Conservation (phyloP, 2,888 invertebrate species). For the Dexiosoma caninum region DNA sequence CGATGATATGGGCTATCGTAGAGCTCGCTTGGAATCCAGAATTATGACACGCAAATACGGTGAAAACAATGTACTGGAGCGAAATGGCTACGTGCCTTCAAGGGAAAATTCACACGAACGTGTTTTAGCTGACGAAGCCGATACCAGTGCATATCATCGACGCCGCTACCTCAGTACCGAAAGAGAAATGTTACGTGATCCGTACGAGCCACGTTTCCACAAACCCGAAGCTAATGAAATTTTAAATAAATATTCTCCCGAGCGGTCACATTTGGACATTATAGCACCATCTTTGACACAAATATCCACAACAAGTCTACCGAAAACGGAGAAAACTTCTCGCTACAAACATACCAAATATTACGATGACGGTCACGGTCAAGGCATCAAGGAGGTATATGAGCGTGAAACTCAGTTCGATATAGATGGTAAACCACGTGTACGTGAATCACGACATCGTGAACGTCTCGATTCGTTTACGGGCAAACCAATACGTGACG, state of each 20-base stretch:
- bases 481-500: conserved; percentile 53
- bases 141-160: conserved; percentile 47
- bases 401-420: conserved; percentile 78
- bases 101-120: conserved; percentile 77
- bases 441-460: conserved; percentile 77
- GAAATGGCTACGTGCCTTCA: conserved; percentile 78
- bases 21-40: conserved; percentile 87
- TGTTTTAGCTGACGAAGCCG: conserved; percentile 77
- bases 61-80: conserved; percentile 75
- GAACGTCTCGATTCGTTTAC: conserved; percentile 75
- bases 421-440: conserved; percentile 76
- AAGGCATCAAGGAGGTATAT: conserved; percentile 79
- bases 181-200: conserved; percentile 63
- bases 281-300: conserved; percentile 65
- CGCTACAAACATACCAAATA: conserved; percentile 75
- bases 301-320: conserved; percentile 66
- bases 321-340: conserved; percentile 70
- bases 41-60: conserved; percentile 81
- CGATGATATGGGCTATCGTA: conserved; percentile 82
- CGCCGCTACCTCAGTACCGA: conserved; percentile 69
- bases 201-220: conserved; percentile 70
- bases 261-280: conserved; percentile 73
- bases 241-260: conserved; percentile 72
- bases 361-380: conserved; percentile 78
- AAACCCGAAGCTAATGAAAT: conserved; percentile 71